Evolutionary conservation across 2,797 vertebrate species (phyloP).

Genomic region (Siniperca scherzeri): DNA sequence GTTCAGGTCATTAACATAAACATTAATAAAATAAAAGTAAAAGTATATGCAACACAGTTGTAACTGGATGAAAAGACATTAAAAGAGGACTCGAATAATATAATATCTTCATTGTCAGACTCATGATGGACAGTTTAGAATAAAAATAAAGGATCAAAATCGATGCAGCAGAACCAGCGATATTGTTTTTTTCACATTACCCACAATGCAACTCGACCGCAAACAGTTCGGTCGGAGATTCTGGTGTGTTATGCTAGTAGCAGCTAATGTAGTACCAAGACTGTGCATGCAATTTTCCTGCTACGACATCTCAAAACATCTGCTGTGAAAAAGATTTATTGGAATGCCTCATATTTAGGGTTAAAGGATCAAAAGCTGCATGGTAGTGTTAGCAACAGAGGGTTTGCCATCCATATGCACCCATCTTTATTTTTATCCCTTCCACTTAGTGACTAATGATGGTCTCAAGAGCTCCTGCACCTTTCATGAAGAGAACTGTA

Average conservation of each 20-base stretch:
- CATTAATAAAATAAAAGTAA: neutral
- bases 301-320: neutral
- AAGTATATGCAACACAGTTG: neutral
- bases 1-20: constrained; percentile 18
- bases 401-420: neutral
- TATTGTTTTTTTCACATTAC: neutral
- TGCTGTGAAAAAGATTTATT: neutral
- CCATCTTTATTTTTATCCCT: neutral
- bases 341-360: neutral
- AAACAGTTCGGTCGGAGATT: neutral
- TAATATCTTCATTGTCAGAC: neutral
- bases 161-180: neutral
- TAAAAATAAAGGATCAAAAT: neutral
- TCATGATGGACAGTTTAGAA: neutral
- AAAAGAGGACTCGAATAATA: neutral
- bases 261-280: too few relatives aligned
- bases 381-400: neutral
- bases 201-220: neutral
- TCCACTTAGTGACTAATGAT: neutral
- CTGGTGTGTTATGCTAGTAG: neutral
- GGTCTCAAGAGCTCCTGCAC: neutral
- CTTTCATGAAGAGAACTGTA: neutral
- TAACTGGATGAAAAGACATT: neutral
- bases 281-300: too few relatives aligned
- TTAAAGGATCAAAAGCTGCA: neutral